Evolutionary conservation across 2,888 invertebrate genomes (phyloP).

Genomic region (Brenthis hecate): DNA sequence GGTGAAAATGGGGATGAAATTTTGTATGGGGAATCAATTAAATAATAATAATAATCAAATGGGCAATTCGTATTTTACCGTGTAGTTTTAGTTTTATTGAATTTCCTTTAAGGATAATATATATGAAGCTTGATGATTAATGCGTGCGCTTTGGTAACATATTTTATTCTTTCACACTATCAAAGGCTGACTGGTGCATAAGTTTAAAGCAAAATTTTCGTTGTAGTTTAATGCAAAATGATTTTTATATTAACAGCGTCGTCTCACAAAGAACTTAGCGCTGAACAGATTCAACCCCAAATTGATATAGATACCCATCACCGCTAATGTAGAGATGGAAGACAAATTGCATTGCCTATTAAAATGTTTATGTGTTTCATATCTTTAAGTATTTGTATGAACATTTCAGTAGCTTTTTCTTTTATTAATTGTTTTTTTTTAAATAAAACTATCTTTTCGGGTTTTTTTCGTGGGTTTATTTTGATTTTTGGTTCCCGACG

Average conservation of each 20-base stretch:
- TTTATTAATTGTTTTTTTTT: not conserved
- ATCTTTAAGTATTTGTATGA: not conserved
- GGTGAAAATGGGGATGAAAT: too few relatives aligned
- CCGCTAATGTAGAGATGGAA: conserved; percentile 30
- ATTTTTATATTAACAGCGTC: conserved; percentile 58
- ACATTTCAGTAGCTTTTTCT: not conserved
- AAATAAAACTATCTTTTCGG: too few relatives aligned
- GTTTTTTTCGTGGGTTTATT: too few relatives aligned
- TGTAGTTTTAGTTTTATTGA: too few relatives aligned
- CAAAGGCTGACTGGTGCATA: conserved; percentile 25
- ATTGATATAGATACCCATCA: conserved; percentile 42
- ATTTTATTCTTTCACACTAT: conserved; percentile 26
- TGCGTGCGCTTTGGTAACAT: not conserved
- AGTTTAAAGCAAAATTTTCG: too few relatives aligned
- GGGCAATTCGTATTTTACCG: too few relatives aligned
- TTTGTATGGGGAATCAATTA: too few relatives aligned
- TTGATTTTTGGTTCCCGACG: too few relatives aligned
- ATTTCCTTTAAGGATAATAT: too few relatives aligned
- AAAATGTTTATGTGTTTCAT: not conserved
- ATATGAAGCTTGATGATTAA: not conserved
- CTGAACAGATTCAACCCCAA: conserved; percentile 52
- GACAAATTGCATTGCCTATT: conserved; percentile 20
- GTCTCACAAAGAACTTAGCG: conserved; percentile 58
- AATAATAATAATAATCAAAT: too few relatives aligned
- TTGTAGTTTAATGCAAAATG: conserved; percentile 52